These are phyloP conservation scores for Harpagoxenus sublaevis DNA, from an alignment of 2,888 invertebrate genomes.

Conservation along the genomic window DNA sequence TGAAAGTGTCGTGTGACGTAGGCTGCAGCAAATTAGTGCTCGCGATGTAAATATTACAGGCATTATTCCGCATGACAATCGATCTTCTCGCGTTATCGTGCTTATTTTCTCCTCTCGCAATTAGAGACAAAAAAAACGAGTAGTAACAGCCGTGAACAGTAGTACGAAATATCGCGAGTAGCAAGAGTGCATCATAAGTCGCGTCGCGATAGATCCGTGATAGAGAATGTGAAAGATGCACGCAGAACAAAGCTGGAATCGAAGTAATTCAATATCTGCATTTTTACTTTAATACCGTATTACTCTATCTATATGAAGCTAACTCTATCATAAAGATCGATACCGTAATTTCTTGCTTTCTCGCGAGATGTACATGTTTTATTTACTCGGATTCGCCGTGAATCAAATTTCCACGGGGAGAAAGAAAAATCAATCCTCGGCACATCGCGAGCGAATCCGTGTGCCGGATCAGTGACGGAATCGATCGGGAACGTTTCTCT, in stretches of 20 bases:
- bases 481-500: conserved; percentile 63
- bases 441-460: conserved; percentile 44
- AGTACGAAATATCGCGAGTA: not conserved
- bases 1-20: conserved; percentile 47
- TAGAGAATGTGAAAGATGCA: not conserved
- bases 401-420: conserved; percentile 19
- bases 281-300: not conserved
- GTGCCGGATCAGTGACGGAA: conserved; percentile 50
- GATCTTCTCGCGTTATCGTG: conserved; percentile 21
- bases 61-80: conserved; percentile 12
- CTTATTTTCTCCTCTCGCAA: not conserved
- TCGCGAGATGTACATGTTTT: not conserved
- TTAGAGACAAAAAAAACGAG: not conserved
- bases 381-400: conserved; percentile 9
- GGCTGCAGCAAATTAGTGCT: conserved; percentile 43
- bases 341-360: conserved; percentile 14
- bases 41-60: conserved; percentile 38
- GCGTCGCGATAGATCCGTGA: not conserved
- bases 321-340: conserved; percentile 1
- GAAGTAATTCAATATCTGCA: conserved; percentile 7
- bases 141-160: not conserved
- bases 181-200: not conserved
- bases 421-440: conserved; percentile 2
- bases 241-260: conserved; percentile 10
- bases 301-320: too few relatives aligned